Evolutionary conservation across 2,888 invertebrate species (phyloP), one percentile per base, ranked within the genome.

Genomic region (Torymus tubicola): DNA sequence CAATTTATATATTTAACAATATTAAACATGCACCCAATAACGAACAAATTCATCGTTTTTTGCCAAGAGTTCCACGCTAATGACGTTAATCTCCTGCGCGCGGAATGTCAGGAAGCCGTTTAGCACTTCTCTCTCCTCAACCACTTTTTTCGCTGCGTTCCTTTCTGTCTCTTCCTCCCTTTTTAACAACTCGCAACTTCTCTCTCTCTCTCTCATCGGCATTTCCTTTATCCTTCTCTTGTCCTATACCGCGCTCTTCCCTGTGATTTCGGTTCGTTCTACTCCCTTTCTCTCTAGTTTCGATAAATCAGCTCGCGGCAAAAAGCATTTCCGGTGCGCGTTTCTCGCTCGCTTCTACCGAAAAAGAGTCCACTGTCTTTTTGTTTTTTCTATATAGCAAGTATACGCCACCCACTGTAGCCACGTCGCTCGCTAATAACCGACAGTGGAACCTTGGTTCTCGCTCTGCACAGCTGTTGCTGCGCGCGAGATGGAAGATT

Each of bases 381-480:
- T 18, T 67, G 10, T 53, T 21, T 18, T 16, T 58, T 14, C n/a
- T 64, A 5, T 24, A 4, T n/a, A 13, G 11, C 50, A 13, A 21
- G 64, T 16, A 16, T 50, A 52, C 71, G 71, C 78, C 57, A 64
- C 55, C 77, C 58, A 60, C 67, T 57, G 64, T n/a, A 55, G 72
- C 13, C n/a, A 18, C 11, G 50, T 24, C 21, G 50, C 2, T 24
- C 24, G 58, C 52, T 78, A 78, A 78, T 78, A 65, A 65, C 52
- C 50, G 13, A 16, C 64, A 14, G 16, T 14, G 14, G 12, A 68
- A 11, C 57, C 4, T 8, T 0, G n/a, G n/a, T n/a, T 24, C 24
- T 24, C 52, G 12, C 52, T 24, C 24, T 68, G 31, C 4, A 4
- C 31, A 31, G 31, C 2, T 4, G 31, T 8, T 5, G 31, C 31